Evolutionary conservation across 2,113 vertebrate species (phyloP).

Genomic region (Rhabdornis inornatus): DNA sequence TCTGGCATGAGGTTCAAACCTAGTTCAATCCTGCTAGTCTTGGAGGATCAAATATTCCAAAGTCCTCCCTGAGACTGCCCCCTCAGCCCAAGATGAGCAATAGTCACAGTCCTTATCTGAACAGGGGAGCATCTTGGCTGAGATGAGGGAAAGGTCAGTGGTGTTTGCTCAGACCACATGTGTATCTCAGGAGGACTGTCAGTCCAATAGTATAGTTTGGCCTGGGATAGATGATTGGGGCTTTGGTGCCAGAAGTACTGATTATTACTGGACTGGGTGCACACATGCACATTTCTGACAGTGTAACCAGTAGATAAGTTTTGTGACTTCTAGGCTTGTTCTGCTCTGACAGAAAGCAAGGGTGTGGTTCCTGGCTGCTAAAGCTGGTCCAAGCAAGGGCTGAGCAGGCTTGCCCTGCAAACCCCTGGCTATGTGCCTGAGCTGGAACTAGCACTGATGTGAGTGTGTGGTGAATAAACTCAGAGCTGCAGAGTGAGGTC

Average conservation of each 20-base stretch:
- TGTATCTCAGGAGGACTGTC: not conserved
- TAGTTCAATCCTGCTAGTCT: not conserved
- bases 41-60: not conserved
- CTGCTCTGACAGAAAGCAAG: not conserved
- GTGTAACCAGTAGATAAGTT: not conserved
- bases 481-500: not conserved
- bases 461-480: not conserved
- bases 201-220: accelerated
- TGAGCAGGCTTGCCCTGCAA: not conserved
- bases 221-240: not conserved
- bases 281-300: not conserved
- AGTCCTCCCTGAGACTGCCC: not conserved
- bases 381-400: not conserved
- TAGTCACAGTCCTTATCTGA: not conserved
- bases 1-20: not conserved
- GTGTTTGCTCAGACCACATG: not conserved
- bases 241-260: not conserved
- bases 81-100: not conserved
- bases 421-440: not conserved
- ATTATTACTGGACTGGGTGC: not conserved
- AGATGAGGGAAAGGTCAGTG: not conserved
- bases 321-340: not conserved
- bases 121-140: not conserved
- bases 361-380: not conserved
- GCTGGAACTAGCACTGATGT: not conserved